These are phyloP conservation scores for Dicycla oo DNA, from an alignment of 2,888 invertebrate species.

Conservation along the genomic window DNA sequence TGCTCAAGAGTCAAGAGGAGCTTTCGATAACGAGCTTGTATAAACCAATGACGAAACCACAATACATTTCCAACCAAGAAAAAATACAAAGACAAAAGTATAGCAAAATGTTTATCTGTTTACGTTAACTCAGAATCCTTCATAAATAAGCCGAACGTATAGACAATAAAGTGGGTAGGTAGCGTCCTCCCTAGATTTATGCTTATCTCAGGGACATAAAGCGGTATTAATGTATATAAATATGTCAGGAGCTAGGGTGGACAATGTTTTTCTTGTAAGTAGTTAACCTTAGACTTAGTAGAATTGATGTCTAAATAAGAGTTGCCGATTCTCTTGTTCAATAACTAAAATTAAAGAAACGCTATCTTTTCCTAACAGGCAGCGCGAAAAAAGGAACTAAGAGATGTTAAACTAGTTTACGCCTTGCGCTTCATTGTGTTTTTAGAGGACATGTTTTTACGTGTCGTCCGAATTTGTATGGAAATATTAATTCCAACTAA, in stretches of 20 bases:
- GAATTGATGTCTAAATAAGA: conserved; percentile 7
- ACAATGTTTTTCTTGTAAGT: conserved; percentile 50
- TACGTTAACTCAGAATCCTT: conserved; percentile 51
- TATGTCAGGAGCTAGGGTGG: conserved; percentile 77
- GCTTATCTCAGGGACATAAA: conserved; percentile 85
- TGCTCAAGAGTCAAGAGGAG: no score
- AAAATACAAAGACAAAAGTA: conserved; percentile 8
- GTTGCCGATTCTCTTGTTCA: no score
- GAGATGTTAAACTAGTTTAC: no score
- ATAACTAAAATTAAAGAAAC: no score
- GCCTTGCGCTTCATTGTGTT: no score
- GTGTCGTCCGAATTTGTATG: no score
- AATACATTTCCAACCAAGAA: not conserved
- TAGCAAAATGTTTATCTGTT: conserved; percentile 23
- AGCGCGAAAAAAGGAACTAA: no score
- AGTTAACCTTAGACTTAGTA: conserved; percentile 19
- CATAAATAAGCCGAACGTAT: conserved; percentile 81
- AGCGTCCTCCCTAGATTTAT: conserved; percentile 82
- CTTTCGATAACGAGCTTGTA: no score
- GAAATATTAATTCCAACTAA: no score
- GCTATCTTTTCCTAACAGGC: no score
- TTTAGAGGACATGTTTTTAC: no score
- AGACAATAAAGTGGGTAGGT: conserved; percentile 83
- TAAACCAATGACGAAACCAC: no score
- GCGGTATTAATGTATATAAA: conserved; percentile 87